Evolutionary conservation across 2,888 invertebrate species (phyloP).

Genomic region (Callosobruchus maculatus): DNA sequence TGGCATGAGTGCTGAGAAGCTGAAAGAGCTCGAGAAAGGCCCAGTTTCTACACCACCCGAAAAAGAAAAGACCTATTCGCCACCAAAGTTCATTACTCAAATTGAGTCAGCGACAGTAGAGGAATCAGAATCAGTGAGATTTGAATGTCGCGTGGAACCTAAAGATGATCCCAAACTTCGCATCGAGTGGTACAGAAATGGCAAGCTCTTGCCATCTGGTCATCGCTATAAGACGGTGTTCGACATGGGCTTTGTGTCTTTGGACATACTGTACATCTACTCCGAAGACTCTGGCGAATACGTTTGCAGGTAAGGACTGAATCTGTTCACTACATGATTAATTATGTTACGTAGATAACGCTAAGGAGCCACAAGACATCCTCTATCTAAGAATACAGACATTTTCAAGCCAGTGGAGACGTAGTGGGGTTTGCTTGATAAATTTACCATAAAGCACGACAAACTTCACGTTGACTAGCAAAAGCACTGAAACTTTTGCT

Average conservation of each 20-base stretch:
- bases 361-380: slow-evolving; percentile 47
- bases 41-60: slow-evolving; percentile 69
- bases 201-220: slow-evolving; percentile 81
- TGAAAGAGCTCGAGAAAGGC: slow-evolving; percentile 84
- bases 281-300: slow-evolving; percentile 94
- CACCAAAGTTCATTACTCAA: slow-evolving; percentile 85
- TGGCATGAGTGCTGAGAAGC: slow-evolving; percentile 89
- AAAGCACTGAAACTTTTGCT: no score
- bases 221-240: slow-evolving; percentile 89
- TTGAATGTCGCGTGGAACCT: slow-evolving; percentile 94
- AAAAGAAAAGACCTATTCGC: slow-evolving; percentile 66
- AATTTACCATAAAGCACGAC: no score
- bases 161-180: slow-evolving; percentile 88
- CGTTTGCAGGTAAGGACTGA: slow-evolving; percentile 60
- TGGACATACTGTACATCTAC: slow-evolving; percentile 90
- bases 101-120: slow-evolving; percentile 81
- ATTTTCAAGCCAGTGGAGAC: no score
- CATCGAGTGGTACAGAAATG: slow-evolving; percentile 92
- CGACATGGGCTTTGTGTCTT: slow-evolving; percentile 90
- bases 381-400: no score
- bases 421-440: no score
- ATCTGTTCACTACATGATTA: no score
- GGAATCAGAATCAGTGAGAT: slow-evolving; percentile 89
- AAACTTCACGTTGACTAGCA: no score
- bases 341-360: no score